These are phyloP conservation scores for Hoplodrina blanda DNA, from an alignment of 2,888 invertebrate species.

Conservation along the genomic window DNA sequence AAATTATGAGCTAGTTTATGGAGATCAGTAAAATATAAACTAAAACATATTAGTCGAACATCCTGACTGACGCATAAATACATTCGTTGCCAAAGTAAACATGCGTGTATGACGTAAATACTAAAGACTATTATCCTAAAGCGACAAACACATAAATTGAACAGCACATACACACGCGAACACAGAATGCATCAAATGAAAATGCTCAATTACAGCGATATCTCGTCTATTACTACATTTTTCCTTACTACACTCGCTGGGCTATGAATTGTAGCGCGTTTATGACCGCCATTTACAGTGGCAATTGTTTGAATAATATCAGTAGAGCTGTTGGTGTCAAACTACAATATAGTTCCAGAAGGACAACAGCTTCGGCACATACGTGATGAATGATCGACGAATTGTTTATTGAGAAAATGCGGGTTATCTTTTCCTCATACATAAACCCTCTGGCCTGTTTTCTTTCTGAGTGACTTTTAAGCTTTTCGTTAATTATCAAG, in stretches of 20 bases:
- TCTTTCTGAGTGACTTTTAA: too few species aligned
- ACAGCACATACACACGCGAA: conserved; percentile 33
- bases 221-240: conserved; percentile 23
- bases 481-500: too few species aligned
- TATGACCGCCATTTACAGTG: conserved; percentile 27
- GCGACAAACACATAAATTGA: conserved; percentile 35
- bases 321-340: not conserved
- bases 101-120: conserved; percentile 20
- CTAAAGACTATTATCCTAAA: conserved; percentile 26
- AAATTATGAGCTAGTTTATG: conserved; percentile 13
- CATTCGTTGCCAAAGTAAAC: conserved; percentile 26
- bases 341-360: conserved; percentile 12
- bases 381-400: too few species aligned
- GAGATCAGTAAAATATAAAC: conserved; percentile 1
- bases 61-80: conserved; percentile 15
- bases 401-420: too few species aligned
- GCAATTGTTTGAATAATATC: conserved; percentile 47
- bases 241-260: conserved; percentile 9
- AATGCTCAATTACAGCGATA: conserved; percentile 36
- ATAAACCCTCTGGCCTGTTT: too few species aligned
- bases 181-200: conserved; percentile 34
- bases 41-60: conserved; percentile 22
- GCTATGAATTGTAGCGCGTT: conserved; percentile 21
- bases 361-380: not conserved
- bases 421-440: too few species aligned